These are phyloP conservation scores for Tenebrio molitor DNA, from an alignment of 1,140 invertebrate species.

Conservation along the genomic window DNA sequence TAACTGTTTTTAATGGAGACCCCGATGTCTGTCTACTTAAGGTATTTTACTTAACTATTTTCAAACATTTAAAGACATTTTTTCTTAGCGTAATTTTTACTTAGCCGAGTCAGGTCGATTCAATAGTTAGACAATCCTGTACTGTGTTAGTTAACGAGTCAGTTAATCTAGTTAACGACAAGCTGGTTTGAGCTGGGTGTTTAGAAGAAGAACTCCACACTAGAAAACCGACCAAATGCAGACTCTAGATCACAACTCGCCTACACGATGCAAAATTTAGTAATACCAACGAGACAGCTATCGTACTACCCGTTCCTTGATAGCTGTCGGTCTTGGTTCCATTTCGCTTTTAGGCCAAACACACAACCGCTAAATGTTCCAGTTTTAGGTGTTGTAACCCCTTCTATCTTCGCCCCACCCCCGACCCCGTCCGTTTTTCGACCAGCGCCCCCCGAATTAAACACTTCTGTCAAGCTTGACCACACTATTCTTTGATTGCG, in stretches of 20 bases:
- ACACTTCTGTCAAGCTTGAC: conserved; percentile 59
- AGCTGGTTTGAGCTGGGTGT: conserved; percentile 69
- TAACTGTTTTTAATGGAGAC: conserved; percentile 49
- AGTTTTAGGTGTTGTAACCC: conserved; percentile 51
- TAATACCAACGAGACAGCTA: conserved; percentile 22
- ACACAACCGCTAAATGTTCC: conserved; percentile 53
- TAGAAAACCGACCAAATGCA: conserved; percentile 39
- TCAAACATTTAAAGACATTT: conserved; percentile 49
- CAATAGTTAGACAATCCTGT: conserved; percentile 47
- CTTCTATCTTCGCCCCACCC: conserved; percentile 42
- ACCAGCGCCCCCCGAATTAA: conserved; percentile 41
- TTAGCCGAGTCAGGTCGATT: conserved; percentile 15
- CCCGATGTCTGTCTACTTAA: conserved; percentile 49
- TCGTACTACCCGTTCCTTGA: not conserved
- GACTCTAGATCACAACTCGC: conserved; percentile 39
- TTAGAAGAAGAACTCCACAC: conserved; percentile 55
- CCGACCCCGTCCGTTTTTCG: conserved; percentile 32
- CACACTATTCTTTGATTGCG: conserved; percentile 64
- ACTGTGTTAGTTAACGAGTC: conserved; percentile 57
- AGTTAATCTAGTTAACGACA: conserved; percentile 48
- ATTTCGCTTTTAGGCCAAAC: conserved; percentile 47
- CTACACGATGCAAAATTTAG: conserved; percentile 37
- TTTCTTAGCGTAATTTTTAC: conserved; percentile 42
- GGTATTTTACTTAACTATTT: conserved; percentile 50
- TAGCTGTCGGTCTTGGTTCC: conserved; percentile 19